Evolutionary conservation across 2,113 vertebrate species (phyloP).

Genomic region (Megalops atlanticus): DNA sequence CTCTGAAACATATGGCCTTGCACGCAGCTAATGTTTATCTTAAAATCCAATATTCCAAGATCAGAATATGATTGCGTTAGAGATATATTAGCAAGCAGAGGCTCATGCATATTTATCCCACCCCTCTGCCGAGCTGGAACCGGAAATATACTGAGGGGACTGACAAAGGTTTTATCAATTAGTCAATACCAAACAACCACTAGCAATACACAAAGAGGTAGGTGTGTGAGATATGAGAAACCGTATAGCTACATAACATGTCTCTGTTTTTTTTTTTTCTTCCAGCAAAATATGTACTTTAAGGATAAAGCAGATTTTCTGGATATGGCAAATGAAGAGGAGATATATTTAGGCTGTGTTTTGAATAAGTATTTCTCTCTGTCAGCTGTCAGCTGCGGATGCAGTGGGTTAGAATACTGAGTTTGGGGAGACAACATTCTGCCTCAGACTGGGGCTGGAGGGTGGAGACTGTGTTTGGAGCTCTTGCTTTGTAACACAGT

Average conservation of each 20-base stretch:
- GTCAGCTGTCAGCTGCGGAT: background rate
- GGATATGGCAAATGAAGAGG: background rate
- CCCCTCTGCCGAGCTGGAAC: background rate
- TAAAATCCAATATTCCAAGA: slow-evolving; percentile 27
- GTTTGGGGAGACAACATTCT: background rate
- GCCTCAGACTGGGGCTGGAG: too few species aligned
- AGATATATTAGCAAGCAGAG: slow-evolving; percentile 17
- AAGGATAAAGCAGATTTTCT: background rate
- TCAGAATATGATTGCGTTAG: slow-evolving; percentile 18
- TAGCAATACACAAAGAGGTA: background rate
- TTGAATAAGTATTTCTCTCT: too few species aligned
- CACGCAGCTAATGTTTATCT: slow-evolving; percentile 13
- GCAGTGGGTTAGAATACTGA: background rate
- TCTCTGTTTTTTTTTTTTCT: background rate
- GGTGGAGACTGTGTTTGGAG: background rate
- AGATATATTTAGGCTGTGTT: too few species aligned
- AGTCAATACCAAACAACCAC: background rate
- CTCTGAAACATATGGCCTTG: background rate
- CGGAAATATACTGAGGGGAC: slow-evolving; percentile 3
- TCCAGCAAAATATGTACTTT: background rate
- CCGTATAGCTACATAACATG: background rate
- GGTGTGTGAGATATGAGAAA: background rate
- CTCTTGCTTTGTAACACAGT: background rate
- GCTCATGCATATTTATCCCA: slow-evolving; percentile 28
- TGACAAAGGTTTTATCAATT: slow-evolving; percentile 8